These are phyloP conservation scores for Vombatus ursinus DNA, from an alignment of 2,113 vertebrate species.

Conservation along the genomic window DNA sequence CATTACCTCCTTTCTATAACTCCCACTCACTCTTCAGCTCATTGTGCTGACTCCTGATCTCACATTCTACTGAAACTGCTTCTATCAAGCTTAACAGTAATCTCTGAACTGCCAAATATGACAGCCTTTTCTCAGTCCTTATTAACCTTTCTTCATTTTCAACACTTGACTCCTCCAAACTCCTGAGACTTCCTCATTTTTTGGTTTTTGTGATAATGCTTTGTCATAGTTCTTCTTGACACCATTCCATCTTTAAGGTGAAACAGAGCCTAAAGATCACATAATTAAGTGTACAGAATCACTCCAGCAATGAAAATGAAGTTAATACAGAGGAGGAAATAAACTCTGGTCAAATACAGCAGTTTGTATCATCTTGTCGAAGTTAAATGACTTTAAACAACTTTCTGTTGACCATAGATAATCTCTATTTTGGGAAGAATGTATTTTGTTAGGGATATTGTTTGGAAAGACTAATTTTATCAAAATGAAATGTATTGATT, in stretches of 20 bases:
- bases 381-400: neutral
- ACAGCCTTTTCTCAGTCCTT: neutral
- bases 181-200: neutral
- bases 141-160: neutral
- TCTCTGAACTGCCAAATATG: neutral
- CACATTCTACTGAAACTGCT: neutral
- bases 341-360: neutral
- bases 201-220: neutral
- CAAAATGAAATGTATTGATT: neutral
- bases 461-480: neutral
- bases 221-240: neutral
- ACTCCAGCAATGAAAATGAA: neutral
- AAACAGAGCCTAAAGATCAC: neutral
- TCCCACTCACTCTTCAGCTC: neutral
- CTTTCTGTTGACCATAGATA: neutral
- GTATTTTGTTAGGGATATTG: neutral
- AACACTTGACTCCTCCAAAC: neutral
- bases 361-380: neutral
- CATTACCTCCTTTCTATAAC: neutral
- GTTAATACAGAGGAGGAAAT: neutral
- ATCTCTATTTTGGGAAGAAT: neutral
- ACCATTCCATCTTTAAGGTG: neutral
- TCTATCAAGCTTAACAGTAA: neutral
- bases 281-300: neutral
- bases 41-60: neutral